These are phyloP conservation scores for Nemapogon koenigi DNA, from an alignment of 2,888 invertebrate genomes.

Conservation along the genomic window DNA sequence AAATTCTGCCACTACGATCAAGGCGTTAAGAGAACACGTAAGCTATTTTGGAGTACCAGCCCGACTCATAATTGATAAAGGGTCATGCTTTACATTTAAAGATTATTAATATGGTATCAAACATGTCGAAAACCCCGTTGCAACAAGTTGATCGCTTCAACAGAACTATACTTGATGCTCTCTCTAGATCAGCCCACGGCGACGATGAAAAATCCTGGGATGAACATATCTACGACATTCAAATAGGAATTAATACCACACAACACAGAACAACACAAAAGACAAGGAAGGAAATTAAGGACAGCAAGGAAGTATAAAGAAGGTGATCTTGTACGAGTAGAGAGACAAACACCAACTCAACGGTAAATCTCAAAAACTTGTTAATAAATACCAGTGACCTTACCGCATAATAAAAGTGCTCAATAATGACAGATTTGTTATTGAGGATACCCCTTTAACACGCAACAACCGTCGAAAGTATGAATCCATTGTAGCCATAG, in stretches of 20 bases:
- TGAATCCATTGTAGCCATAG: too few relatives aligned
- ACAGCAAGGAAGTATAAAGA: too few relatives aligned
- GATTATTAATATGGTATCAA: slow-evolving; percentile 13
- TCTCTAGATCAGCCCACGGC: slow-evolving; percentile 11
- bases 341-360: too few relatives aligned
- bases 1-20: slow-evolving; percentile 15
- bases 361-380: too few relatives aligned
- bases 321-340: too few relatives aligned
- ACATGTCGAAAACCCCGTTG: slow-evolving; percentile 12
- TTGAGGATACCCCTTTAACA: too few relatives aligned
- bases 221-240: slow-evolving; percentile 14
- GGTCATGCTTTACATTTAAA: slow-evolving; percentile 16
- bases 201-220: slow-evolving; percentile 15
- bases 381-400: too few relatives aligned
- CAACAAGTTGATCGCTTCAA: slow-evolving; percentile 4
- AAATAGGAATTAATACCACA: slow-evolving; percentile 15
- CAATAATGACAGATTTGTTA: too few relatives aligned
- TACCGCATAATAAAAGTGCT: too few relatives aligned
- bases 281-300: too few relatives aligned
- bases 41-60: slow-evolving; percentile 17
- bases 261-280: slow-evolving; percentile 14
- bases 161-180: slow-evolving; percentile 2
- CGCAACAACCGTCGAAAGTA: too few relatives aligned
- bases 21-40: slow-evolving; percentile 15
- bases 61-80: slow-evolving; percentile 17